These are phyloP conservation scores for Irena cyanogastra DNA, from an alignment of 2,113 vertebrate genomes.

Conservation along the genomic window DNA sequence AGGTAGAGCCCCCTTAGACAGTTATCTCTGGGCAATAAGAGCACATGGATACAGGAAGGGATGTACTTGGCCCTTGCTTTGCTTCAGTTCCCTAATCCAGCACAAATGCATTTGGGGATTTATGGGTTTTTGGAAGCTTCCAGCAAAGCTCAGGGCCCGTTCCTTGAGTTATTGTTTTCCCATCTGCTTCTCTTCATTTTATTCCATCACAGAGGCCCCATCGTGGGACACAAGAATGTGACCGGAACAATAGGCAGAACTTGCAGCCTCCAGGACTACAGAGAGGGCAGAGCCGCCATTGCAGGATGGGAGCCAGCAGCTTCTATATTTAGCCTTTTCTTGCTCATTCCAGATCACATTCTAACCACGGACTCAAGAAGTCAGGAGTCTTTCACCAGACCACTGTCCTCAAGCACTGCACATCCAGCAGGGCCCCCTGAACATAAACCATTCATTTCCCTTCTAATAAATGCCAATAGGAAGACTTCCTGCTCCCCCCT, in stretches of 20 bases:
- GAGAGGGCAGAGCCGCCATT: neutral
- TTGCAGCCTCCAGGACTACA: conserved; percentile 41
- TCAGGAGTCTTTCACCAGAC: neutral
- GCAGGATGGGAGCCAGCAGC: neutral
- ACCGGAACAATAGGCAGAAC: conserved; percentile 60
- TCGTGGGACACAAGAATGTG: conserved; percentile 51
- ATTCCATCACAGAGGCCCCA: conserved; percentile 49
- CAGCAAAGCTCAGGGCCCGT: conserved; percentile 21
- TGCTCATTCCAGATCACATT: conserved; percentile 36
- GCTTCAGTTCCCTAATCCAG: conserved; percentile 37
- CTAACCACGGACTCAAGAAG: neutral
- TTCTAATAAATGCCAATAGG: conserved; percentile 37
- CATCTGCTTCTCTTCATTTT: conserved; percentile 63
- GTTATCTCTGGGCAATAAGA: neutral
- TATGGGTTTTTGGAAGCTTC: conserved; percentile 49
- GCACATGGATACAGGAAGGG: neutral
- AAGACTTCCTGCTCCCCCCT: conserved; percentile 19
- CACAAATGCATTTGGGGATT: conserved; percentile 52
- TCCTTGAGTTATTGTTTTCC: conserved; percentile 56
- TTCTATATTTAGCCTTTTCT: conserved; percentile 59
- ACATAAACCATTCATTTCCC: conserved; percentile 20
- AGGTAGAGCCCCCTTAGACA: neutral
- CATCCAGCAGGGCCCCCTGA: neutral
- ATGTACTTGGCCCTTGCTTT: neutral
- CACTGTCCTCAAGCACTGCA: neutral